These are phyloP conservation scores for Hydrozoanthus tunicans DNA, from an alignment of 64 coral and sea anemone genomes.

Conservation along the genomic window DNA sequence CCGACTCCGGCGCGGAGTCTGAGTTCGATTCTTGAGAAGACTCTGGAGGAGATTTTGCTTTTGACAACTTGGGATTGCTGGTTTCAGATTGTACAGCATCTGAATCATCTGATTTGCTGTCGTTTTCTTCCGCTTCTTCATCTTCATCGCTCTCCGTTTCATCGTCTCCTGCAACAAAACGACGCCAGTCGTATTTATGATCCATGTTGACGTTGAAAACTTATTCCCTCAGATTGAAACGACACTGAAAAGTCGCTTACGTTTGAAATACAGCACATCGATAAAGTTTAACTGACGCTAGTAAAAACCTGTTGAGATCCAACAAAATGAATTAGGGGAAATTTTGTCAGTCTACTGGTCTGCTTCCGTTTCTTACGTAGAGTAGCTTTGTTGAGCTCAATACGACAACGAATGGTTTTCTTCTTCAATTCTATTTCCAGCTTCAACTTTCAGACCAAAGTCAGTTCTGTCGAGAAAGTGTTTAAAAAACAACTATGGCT, in stretches of 20 bases:
- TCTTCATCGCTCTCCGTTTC: not conserved
- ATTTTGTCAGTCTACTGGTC: too few species aligned
- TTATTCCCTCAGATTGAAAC: not conserved
- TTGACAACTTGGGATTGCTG: not conserved
- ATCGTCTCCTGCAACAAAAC: constrained; percentile 44
- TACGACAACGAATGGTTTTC: too few species aligned
- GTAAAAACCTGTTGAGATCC: too few species aligned
- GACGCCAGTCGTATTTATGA: constrained; percentile 63
- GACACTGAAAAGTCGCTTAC: not conserved
- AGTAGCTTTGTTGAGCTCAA: too few species aligned
- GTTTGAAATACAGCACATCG: not conserved
- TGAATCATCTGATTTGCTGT: not conserved
- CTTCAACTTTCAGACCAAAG: too few species aligned
- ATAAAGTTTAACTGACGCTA: too few species aligned
- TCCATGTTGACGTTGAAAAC: not conserved
- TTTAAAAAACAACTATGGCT: too few species aligned
- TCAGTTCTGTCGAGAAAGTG: too few species aligned
- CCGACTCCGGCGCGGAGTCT: constrained; percentile 14
- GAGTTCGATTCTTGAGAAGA: constrained; percentile 21
- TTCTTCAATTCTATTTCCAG: too few species aligned
- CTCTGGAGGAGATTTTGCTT: constrained; percentile 16
- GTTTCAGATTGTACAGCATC: constrained; percentile 6
- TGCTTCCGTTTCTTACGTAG: too few species aligned
- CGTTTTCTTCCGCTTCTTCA: not conserved
- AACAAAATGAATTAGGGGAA: too few species aligned